Evolutionary conservation across 2,113 vertebrate species (phyloP), one percentile per base, ranked within the genome.

Genomic region (Cavia aperea): DNA sequence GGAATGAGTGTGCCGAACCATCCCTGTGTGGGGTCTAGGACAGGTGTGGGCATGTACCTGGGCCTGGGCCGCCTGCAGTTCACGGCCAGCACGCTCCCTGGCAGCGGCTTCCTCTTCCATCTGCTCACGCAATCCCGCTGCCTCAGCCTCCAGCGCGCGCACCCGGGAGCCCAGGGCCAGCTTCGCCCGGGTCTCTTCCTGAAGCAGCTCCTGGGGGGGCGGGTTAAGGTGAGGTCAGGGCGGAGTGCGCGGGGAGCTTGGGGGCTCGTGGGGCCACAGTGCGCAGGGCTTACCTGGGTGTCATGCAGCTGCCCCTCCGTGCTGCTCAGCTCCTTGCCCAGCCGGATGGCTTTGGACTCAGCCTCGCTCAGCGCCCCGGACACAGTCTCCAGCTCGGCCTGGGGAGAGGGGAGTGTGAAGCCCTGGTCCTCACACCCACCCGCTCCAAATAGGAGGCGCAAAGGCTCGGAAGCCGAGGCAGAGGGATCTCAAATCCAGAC

Each of bases 151-250:
- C 96, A 99, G 96, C n/a, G 97, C 97, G 81, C 98, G 98, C 1
- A 98, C 98, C 36, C 98, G 97, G 1, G 98, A 97, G 84, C 98
- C 98, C 92, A 98, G 84, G 51, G 98, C 97, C 97, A 99, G 96
- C 96, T 99, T 99, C 33, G 98, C 98, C 39, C 98, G 96, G 0
- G 98, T 99, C 96, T 99, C 99, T 81, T 99, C 99, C 95, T 99
- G 98, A 39, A 99, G 96, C 62, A 98, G 90, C 75, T 99, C 99
- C 98, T 99, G 95, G 21, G 36, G 1, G 9, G 15, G 13, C 4
- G 24, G 4, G 60, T 58, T 58, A 33, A 62, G 81, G 36, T 2
- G 7, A 12, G 24, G 63, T 29, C 6, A 54, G 1, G 24, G 12
- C 3, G 9, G 66, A 10, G 0, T 39, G n/a, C 10, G 7, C 0